phyloP scores from a whole-genome alignment of 2,797 vertebrate species.

The Crypturellus tataupa region DNA sequence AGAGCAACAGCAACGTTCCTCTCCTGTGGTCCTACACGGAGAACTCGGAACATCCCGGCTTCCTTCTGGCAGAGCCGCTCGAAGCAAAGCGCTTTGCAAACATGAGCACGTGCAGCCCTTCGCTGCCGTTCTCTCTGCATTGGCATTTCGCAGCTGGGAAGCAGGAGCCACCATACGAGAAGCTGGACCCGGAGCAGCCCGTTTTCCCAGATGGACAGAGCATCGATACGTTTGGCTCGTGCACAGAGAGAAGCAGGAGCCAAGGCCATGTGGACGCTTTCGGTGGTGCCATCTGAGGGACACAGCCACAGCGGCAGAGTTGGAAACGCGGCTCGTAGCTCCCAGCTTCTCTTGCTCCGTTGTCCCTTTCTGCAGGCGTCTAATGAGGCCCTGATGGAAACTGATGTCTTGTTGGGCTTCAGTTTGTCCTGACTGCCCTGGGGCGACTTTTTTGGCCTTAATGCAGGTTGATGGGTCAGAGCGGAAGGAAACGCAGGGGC shows the following conservation, averaged over 20 bases:
- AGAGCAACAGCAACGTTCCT: not conserved
- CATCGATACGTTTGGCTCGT: no score
- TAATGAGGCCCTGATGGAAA: not conserved
- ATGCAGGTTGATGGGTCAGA: not conserved
- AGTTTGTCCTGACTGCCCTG: not conserved
- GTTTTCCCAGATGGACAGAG: fast-evolving
- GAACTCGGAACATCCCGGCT: not conserved
- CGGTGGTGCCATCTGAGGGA: fast-evolving
- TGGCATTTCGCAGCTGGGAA: not conserved
- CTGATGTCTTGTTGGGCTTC: not conserved
- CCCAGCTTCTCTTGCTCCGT: not conserved
- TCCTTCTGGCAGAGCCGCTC: not conserved
- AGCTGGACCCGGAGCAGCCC: fast-evolving
- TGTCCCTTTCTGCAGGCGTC: no score
- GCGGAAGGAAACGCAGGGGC: not conserved
- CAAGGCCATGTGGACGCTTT: fast-evolving
- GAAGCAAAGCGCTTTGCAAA: not conserved
- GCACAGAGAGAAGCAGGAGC: not conserved
- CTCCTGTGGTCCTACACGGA: fast-evolving
- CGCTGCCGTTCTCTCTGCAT: not conserved
- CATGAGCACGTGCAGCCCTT: fast-evolving
- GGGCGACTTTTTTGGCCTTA: not conserved
- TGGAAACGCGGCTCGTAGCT: not conserved
- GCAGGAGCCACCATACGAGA: fast-evolving
- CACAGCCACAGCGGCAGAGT: no score